These are phyloP conservation scores for Heliconius erato DNA, from an alignment of 2,888 invertebrate genomes.

Conservation along the genomic window DNA sequence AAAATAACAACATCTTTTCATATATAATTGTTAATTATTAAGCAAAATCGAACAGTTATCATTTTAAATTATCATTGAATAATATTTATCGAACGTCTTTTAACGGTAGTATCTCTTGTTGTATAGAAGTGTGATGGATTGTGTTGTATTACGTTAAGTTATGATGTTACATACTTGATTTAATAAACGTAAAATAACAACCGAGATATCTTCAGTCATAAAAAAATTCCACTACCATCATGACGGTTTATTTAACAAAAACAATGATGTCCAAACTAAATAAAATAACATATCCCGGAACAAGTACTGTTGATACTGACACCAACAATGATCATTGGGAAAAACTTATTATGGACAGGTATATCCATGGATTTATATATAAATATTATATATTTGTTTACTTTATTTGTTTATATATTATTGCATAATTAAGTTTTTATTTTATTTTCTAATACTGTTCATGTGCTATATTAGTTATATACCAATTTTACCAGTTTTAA, in stretches of 20 bases:
- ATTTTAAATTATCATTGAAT: not conserved
- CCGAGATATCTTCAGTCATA: not conserved
- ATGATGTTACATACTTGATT: conserved; percentile 1
- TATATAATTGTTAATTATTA: too few species aligned
- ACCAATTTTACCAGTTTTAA: not conserved
- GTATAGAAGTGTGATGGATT: not conserved
- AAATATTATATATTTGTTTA: not conserved
- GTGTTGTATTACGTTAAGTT: not conserved
- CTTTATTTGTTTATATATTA: too few species aligned
- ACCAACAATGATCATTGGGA: conserved; percentile 72
- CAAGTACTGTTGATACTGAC: conserved; percentile 58
- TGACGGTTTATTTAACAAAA: conserved; percentile 79
- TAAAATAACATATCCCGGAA: conserved; percentile 65
- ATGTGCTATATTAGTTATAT: not conserved
- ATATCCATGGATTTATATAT: conserved; percentile 28
- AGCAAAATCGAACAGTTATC: not conserved
- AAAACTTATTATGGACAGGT: conserved; percentile 66
- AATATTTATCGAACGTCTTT: not conserved
- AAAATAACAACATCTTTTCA: not conserved
- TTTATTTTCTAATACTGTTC: not conserved
- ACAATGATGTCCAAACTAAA: conserved; percentile 75
- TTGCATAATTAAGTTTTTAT: not conserved
- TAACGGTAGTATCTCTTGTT: not conserved
- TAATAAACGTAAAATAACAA: not conserved
- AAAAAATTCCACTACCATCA: conserved; percentile 51